These are phyloP conservation scores for Hedychridium roseum DNA, from an alignment of 2,888 invertebrate genomes.

Conservation along the genomic window DNA sequence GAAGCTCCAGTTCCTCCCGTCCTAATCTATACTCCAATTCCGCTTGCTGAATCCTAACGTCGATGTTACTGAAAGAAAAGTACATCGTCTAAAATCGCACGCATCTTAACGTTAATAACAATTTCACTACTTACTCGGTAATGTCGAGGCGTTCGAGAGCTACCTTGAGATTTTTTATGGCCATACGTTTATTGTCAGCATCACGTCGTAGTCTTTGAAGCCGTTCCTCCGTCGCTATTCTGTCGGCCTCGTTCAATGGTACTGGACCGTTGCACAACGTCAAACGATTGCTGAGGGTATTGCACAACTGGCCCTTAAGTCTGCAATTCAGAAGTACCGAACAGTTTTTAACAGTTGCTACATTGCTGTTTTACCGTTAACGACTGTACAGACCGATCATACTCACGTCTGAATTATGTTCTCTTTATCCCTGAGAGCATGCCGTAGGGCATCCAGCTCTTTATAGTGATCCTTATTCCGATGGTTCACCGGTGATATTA, in stretches of 20 bases:
- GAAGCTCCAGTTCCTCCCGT: conserved; percentile 85
- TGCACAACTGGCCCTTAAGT: conserved; percentile 74
- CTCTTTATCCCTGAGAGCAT: conserved; percentile 81
- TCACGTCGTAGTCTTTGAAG: conserved; percentile 71
- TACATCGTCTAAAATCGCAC: background rate
- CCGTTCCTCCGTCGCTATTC: conserved; percentile 70
- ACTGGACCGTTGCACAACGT: conserved; percentile 61
- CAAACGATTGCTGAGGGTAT: conserved; percentile 67
- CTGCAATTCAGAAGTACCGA: conserved; percentile 59
- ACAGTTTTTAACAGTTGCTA: no score
- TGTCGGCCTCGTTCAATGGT: conserved; percentile 67
- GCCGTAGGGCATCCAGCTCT: conserved; percentile 75
- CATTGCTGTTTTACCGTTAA: no score
- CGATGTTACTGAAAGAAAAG: conserved; percentile 76
- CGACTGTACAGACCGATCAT: no score
- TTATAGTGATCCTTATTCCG: conserved; percentile 64
- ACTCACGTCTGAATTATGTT: conserved; percentile 79
- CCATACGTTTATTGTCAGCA: conserved; percentile 79
- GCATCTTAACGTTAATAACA: no score
- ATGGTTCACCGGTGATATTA: conserved; percentile 52
- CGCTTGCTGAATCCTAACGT: conserved; percentile 88
- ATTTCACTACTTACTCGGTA: conserved; percentile 79
- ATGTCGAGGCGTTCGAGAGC: conserved; percentile 85
- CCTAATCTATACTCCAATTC: conserved; percentile 90
- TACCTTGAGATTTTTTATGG: conserved; percentile 82